Evolutionary conservation across 2,888 invertebrate genomes (phyloP).

Genomic region (Argyresthia albistria): DNA sequence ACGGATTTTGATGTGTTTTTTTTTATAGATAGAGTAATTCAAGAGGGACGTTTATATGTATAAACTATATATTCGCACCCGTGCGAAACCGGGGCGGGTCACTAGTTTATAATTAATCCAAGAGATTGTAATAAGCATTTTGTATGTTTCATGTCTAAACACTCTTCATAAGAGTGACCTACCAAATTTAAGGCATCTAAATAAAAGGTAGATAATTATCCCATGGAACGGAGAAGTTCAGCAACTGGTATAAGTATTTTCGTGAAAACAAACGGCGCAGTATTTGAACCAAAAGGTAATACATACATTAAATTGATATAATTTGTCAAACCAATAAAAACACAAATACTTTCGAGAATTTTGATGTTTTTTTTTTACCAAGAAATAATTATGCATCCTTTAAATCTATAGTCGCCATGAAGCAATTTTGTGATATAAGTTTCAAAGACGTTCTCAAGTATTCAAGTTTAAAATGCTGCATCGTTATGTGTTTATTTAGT

Average conservation of each 20-base stretch:
- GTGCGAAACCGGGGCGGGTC: no score
- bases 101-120: slow-evolving; percentile 15
- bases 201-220: slow-evolving; percentile 11
- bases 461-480: background rate
- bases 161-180: slow-evolving; percentile 1
- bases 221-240: slow-evolving; percentile 7
- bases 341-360: slow-evolving; percentile 5
- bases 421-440: background rate
- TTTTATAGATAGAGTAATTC: no score
- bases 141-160: background rate
- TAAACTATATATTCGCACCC: no score
- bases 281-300: slow-evolving; percentile 7
- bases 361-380: slow-evolving; percentile 4
- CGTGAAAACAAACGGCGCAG: slow-evolving; percentile 8
- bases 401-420: slow-evolving; percentile 1
- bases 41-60: no score
- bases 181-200: slow-evolving; percentile 11
- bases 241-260: slow-evolving; percentile 10
- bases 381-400: slow-evolving; percentile 7
- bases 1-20: no score
- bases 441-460: background rate
- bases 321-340: slow-evolving; percentile 2
- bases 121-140: slow-evolving; percentile 5
- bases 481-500: background rate
- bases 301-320: slow-evolving; percentile 9